Percentiles rank a stretch among this genome's conserved stretches.
These are phyloP conservation scores for Knipowitschia caucasica DNA, from an alignment of 2,797 vertebrate genomes.

Conservation along the genomic window DNA sequence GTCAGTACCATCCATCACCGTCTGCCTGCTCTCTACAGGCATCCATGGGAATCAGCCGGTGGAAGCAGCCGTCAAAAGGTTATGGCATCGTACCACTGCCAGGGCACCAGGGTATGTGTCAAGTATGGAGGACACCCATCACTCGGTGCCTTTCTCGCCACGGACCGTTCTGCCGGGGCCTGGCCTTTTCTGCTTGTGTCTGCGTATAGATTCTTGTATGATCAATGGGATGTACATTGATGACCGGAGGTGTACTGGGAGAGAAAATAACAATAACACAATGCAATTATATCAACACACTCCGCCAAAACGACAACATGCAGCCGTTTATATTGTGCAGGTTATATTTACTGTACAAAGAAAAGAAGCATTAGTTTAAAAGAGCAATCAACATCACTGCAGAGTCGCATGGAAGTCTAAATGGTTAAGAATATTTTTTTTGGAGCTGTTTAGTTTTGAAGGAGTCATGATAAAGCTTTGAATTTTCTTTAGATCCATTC, in stretches of 20 bases:
- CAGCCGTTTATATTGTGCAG: too few species aligned
- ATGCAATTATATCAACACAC: not conserved
- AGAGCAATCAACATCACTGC: too few species aligned
- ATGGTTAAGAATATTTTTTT: too few species aligned
- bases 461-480: too few species aligned
- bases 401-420: too few species aligned
- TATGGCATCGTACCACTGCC: constrained; percentile 43
- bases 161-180: constrained; percentile 16
- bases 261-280: not conserved
- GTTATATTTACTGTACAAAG: too few species aligned
- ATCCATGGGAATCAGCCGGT: constrained; percentile 45
- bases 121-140: constrained; percentile 41
- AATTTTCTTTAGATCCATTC: too few species aligned
- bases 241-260: not conserved
- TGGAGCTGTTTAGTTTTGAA: too few species aligned
- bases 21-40: constrained; percentile 29
- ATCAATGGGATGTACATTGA: not conserved
- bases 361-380: too few species aligned
- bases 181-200: not conserved
- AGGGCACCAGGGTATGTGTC: constrained; percentile 36
- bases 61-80: constrained; percentile 60
- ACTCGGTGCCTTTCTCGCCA: constrained; percentile 47
- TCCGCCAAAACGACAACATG: not conserved
- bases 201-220: constrained; percentile 25
- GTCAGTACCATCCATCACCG: constrained; percentile 66